These are phyloP conservation scores for Drosophila sp. DNA, from an alignment of 1,140 invertebrate species.

Conservation along the genomic window DNA sequence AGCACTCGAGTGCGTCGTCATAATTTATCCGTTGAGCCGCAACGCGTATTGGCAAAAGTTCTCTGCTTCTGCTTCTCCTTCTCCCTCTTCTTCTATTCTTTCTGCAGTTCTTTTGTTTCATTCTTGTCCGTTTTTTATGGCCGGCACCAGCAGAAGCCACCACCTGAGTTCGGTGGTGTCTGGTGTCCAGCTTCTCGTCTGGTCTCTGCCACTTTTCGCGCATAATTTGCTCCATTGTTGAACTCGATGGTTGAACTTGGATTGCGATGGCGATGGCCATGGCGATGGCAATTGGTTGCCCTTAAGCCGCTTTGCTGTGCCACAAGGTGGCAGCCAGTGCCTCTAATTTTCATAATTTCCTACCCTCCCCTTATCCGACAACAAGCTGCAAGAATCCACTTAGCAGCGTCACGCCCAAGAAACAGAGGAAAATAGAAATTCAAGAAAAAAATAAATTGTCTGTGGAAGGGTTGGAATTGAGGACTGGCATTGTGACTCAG, in stretches of 20 bases:
- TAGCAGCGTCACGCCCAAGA: constrained; percentile 68
- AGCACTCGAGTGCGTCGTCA: constrained; percentile 81
- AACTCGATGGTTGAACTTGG: constrained; percentile 26
- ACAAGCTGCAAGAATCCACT: constrained; percentile 48
- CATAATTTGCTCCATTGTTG: constrained; percentile 79
- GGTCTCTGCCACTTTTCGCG: constrained; percentile 73
- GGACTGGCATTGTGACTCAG: not conserved
- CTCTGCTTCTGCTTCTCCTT: constrained; percentile 6
- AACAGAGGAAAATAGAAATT: not conserved
- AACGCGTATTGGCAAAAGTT: constrained; percentile 59
- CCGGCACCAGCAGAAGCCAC: not conserved
- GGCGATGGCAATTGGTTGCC: constrained; percentile 3
- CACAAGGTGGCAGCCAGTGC: not conserved
- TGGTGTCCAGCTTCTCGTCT: constrained; percentile 43
- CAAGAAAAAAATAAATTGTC: constrained; percentile 10
- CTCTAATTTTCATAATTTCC: constrained; percentile 78
- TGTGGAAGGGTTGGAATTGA: constrained; percentile 1
- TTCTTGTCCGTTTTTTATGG: constrained; percentile 21
- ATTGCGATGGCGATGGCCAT: not conserved
- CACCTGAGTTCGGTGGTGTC: constrained; percentile 9
- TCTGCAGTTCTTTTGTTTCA: not conserved
- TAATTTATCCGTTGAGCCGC: constrained; percentile 72
- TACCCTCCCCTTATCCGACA: constrained; percentile 13
- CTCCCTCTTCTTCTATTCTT: not conserved
- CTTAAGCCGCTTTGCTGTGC: constrained; percentile 24